Conservation (phyloP, 1,140 invertebrate species). For the Drosophila sproati region DNA sequence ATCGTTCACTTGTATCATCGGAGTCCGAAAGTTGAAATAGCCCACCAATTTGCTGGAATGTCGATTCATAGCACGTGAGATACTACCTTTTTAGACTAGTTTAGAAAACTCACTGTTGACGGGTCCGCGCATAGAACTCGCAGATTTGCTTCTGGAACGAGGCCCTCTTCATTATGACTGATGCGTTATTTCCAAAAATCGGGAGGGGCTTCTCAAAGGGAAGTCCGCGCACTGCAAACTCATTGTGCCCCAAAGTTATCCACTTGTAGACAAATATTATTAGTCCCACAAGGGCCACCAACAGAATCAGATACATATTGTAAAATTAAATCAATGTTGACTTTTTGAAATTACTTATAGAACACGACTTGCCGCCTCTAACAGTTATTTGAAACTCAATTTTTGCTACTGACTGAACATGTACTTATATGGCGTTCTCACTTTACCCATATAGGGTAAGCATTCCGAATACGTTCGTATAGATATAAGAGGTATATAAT, state of each 20-base stretch:
- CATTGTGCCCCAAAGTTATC: slow-evolving; percentile 50
- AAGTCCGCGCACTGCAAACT: slow-evolving; percentile 77
- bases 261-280: slow-evolving; percentile 44
- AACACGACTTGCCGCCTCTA: background rate
- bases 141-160: slow-evolving; percentile 54
- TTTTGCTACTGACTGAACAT: background rate
- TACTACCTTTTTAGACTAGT: background rate
- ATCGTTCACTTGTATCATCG: slow-evolving; percentile 86
- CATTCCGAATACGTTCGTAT: background rate
- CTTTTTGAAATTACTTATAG: background rate
- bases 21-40: slow-evolving; percentile 85
- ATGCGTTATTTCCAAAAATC: slow-evolving; percentile 77
- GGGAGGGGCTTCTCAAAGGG: slow-evolving; percentile 74
- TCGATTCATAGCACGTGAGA: background rate
- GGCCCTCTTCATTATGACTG: slow-evolving; percentile 54
- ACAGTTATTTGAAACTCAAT: slow-evolving; percentile 18
- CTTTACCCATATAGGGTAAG: background rate
- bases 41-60: slow-evolving; percentile 85
- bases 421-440: slow-evolving; percentile 24
- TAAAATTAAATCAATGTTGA: slow-evolving; percentile 8
- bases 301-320: slow-evolving; percentile 14
- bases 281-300: slow-evolving; percentile 16
- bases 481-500: slow-evolving; percentile 23
- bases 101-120: slow-evolving; percentile 56
- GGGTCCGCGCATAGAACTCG: slow-evolving; percentile 64